Evolutionary conservation across 1,140 invertebrate species (phyloP).

Genomic region (Anoplophora glabripennis): DNA sequence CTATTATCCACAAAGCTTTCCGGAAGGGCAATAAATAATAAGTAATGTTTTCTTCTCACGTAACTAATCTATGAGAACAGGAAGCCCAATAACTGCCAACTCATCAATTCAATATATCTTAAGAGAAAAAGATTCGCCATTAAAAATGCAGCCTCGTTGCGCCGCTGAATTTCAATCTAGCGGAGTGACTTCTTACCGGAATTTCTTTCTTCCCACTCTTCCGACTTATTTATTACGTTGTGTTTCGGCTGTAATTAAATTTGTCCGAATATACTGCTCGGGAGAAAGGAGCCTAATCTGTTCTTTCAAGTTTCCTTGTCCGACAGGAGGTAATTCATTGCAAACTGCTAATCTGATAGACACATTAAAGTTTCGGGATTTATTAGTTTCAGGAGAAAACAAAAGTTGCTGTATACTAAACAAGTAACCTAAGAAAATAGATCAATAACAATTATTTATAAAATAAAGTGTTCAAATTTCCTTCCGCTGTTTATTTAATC

Average conservation of each 20-base stretch:
- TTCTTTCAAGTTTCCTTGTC: too few relatives aligned
- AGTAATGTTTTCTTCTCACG: conserved; percentile 46
- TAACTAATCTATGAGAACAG: conserved; percentile 47
- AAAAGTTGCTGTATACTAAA: too few relatives aligned
- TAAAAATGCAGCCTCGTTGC: conserved; percentile 28
- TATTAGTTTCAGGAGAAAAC: too few relatives aligned
- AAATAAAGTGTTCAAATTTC: too few relatives aligned
- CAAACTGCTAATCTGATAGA: too few relatives aligned
- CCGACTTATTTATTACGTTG: neutral
- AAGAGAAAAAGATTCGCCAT: conserved; percentile 24
- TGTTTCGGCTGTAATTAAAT: conserved; percentile 3
- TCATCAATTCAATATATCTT: conserved; percentile 35
- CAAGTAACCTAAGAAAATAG: too few relatives aligned
- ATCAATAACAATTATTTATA: too few relatives aligned
- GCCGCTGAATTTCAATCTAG: conserved; percentile 7
- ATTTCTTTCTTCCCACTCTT: neutral
- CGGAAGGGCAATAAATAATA: conserved; percentile 44
- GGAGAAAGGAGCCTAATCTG: too few relatives aligned
- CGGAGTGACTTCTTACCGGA: neutral
- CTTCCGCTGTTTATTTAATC: too few relatives aligned
- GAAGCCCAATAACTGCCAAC: conserved; percentile 44
- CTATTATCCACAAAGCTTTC: conserved; percentile 38
- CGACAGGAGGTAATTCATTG: too few relatives aligned
- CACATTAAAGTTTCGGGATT: too few relatives aligned
- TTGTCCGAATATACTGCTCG: neutral